phyloP scores from a whole-genome alignment of 1,140 invertebrate genomes.

The Eciton burchellii region DNA sequence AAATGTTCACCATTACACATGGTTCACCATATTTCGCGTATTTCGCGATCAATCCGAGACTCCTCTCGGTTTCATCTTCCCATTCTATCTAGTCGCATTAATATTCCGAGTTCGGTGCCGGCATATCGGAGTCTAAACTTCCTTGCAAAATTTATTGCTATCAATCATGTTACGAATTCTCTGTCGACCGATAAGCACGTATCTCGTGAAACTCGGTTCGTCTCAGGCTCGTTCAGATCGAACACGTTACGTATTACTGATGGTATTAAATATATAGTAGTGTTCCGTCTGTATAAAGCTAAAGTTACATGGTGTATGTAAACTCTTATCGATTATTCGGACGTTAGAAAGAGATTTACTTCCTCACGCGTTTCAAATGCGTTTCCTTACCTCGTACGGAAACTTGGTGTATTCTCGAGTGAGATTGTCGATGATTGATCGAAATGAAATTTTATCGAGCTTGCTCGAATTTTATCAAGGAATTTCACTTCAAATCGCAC shows the following conservation, averaged over 20 bases:
- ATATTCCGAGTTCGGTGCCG: conserved; percentile 22
- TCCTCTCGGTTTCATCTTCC: not conserved
- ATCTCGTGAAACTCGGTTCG: not conserved
- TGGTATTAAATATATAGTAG: conserved; percentile 19
- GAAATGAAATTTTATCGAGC: no score
- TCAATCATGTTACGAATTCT: conserved; percentile 49
- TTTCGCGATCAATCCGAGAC: conserved; percentile 20
- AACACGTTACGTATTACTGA: not conserved
- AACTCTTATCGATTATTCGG: not conserved
- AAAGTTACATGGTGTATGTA: not conserved
- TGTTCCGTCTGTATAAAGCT: not conserved
- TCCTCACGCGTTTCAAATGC: no score
- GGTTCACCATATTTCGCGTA: not conserved
- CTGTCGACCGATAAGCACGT: conserved; percentile 39
- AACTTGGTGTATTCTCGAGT: no score
- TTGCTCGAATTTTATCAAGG: not conserved
- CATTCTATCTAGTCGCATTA: conserved; percentile 11
- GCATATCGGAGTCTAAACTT: conserved; percentile 22
- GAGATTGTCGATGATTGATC: no score
- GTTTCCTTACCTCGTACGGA: not conserved
- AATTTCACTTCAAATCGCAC: no score
- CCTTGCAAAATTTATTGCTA: conserved; percentile 18
- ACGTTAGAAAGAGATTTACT: not conserved
- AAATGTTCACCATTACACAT: not conserved
- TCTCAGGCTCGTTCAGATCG: not conserved